Percentiles rank a stretch among this genome's conserved stretches.
These are phyloP conservation scores for Silvanus unidentatus DNA, from an alignment of 2,888 invertebrate genomes.

Conservation along the genomic window DNA sequence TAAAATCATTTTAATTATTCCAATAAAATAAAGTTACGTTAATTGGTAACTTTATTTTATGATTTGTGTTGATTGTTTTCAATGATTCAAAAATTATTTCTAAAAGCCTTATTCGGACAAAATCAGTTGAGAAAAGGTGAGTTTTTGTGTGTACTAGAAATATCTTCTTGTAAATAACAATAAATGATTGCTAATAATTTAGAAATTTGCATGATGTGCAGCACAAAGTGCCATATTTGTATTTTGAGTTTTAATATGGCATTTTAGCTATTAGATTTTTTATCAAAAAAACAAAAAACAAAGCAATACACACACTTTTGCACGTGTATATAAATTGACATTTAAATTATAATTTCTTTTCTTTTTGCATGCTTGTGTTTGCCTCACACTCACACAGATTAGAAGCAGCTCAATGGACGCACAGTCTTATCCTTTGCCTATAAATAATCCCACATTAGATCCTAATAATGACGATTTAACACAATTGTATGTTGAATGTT, in stretches of 20 bases:
- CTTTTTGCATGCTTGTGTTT: conserved; percentile 43
- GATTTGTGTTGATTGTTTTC: conserved; percentile 6
- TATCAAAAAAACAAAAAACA: neutral
- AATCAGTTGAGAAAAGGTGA: neutral
- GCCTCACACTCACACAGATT: conserved; percentile 21
- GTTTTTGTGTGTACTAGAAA: neutral
- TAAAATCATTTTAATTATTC: neutral
- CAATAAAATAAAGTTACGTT: neutral
- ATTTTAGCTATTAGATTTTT: conserved; percentile 26
- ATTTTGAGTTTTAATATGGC: conserved; percentile 38
- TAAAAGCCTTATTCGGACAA: conserved; percentile 27
- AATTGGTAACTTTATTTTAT: conserved; percentile 1
- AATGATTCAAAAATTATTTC: conserved; percentile 19
- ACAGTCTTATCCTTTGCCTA: conserved; percentile 20
- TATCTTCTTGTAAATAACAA: no score
- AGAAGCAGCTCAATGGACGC: conserved; percentile 21
- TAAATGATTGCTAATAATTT: no score
- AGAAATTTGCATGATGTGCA: no score
- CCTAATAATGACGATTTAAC: neutral
- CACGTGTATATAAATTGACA: conserved; percentile 11
- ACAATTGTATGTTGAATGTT: conserved; percentile 11
- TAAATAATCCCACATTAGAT: conserved; percentile 5
- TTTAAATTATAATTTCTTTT: conserved; percentile 29
- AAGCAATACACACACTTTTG: neutral
- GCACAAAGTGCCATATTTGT: conserved; percentile 25